phyloP scores from a whole-genome alignment of 2,113 vertebrate species.

The Piprites chloris region DNA sequence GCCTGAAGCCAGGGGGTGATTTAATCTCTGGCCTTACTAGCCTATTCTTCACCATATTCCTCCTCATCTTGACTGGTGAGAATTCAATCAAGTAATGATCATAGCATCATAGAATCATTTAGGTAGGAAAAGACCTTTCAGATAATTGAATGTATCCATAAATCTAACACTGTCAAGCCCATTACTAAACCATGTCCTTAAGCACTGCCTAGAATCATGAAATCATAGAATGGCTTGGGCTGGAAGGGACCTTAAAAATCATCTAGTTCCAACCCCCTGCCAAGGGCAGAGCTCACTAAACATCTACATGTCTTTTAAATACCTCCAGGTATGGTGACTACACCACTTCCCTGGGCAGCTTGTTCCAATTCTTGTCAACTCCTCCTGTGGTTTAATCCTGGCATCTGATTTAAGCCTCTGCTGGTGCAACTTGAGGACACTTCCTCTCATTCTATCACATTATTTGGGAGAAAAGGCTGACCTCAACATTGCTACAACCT shows the following conservation, averaged over 20 bases:
- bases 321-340: too few species aligned
- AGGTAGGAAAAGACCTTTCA: not conserved
- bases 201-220: not conserved
- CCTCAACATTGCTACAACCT: not conserved
- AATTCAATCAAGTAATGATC: not conserved
- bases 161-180: not conserved
- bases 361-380: not conserved
- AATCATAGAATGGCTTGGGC: not conserved
- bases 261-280: accelerated
- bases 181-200: not conserved
- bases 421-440: not conserved
- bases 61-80: not conserved
- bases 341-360: not conserved
- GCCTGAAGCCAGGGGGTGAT: not conserved
- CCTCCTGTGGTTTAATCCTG: not conserved
- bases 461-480: not conserved
- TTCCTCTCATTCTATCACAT: not conserved
- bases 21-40: not conserved
- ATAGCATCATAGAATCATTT: not conserved
- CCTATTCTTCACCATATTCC: not conserved
- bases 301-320: not conserved
- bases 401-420: not conserved
- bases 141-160: not conserved
- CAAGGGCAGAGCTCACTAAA: not conserved
- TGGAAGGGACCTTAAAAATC: not conserved